Evolutionary conservation across 2,888 invertebrate species (phyloP).

Genomic region (Caenorhabditis zanzibari): DNA sequence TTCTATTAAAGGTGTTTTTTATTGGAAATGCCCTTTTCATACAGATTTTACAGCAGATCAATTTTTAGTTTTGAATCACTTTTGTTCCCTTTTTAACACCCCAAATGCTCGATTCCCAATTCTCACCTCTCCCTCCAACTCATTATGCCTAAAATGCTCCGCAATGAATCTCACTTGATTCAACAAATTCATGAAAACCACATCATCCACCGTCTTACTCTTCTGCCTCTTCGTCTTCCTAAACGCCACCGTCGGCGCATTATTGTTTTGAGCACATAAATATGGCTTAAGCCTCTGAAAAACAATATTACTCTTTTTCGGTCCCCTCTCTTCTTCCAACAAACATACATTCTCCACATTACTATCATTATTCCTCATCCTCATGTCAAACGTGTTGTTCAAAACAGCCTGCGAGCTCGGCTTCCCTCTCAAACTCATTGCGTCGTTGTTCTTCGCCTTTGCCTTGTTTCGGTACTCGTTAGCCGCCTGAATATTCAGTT

Average conservation of each 20-base stretch:
- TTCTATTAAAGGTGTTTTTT: too few species aligned
- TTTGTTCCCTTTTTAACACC: too few species aligned
- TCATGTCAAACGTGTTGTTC: conserved; percentile 68
- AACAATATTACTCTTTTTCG: neutral
- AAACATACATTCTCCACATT: conserved; percentile 62
- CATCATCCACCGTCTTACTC: conserved; percentile 77
- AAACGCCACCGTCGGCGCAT: conserved; percentile 74
- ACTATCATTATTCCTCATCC: conserved; percentile 62
- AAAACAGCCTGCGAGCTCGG: conserved; percentile 65
- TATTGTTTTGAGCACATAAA: conserved; percentile 61
- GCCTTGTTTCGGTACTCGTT: conserved; percentile 61
- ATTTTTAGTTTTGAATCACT: too few species aligned
- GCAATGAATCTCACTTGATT: conserved; percentile 83
- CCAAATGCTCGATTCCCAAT: too few species aligned
- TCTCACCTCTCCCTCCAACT: conserved; percentile 80
- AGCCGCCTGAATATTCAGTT: conserved; percentile 51
- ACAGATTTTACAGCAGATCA: too few species aligned
- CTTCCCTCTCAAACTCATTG: conserved; percentile 61
- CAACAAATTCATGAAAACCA: conserved; percentile 80
- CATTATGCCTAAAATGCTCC: conserved; percentile 82
- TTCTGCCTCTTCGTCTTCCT: conserved; percentile 69
- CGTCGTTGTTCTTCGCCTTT: conserved; percentile 43
- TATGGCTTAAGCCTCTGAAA: conserved; percentile 66
- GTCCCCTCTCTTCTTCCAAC: neutral
- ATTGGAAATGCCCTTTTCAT: too few species aligned